Percentiles rank a stretch among this genome's conserved stretches.
phyloP scores from a whole-genome alignment of 2,113 vertebrate species.

The Hippocampus guttulatus region DNA sequence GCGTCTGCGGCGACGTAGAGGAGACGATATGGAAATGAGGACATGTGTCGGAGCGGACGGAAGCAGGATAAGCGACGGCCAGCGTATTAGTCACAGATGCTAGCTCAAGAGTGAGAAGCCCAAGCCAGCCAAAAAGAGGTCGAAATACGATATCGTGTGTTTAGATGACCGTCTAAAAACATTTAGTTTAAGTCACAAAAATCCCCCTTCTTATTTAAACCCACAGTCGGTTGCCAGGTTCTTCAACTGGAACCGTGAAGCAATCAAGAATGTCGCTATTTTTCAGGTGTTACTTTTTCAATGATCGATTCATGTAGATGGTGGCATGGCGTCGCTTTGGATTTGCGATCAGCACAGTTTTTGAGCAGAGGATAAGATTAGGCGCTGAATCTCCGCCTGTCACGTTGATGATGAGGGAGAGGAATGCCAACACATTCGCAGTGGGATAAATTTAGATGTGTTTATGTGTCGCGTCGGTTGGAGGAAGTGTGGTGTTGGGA shows the following conservation, averaged over 20 bases:
- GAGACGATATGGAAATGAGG: conserved; percentile 22
- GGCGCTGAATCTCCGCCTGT: no score
- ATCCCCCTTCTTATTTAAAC: no score
- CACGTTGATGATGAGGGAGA: no score
- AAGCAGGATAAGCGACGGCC: conserved; percentile 10
- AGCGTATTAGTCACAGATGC: conserved; percentile 33
- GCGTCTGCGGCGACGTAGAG: not conserved
- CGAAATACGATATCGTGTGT: not conserved
- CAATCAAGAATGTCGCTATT: not conserved
- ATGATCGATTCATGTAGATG: no score
- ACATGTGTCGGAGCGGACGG: conserved; percentile 6
- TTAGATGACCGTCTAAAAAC: not conserved
- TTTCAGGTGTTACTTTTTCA: no score
- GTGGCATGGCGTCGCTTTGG: no score
- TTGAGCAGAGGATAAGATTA: no score
- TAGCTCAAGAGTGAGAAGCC: conserved; percentile 12
- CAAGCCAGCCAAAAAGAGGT: not conserved
- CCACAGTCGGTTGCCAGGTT: not conserved
- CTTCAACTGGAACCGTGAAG: not conserved
- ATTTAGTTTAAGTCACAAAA: not conserved
- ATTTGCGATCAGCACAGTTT: no score
- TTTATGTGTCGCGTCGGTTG: no score
- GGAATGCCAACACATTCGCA: no score
- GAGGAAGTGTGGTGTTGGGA: no score
- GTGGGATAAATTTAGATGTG: no score